A percentile compares a stretch with the other conserved stretches of the same genome.
phyloP scores from a whole-genome alignment of 1,140 invertebrate species.

The Trachymyrmex septentrionalis region DNA sequence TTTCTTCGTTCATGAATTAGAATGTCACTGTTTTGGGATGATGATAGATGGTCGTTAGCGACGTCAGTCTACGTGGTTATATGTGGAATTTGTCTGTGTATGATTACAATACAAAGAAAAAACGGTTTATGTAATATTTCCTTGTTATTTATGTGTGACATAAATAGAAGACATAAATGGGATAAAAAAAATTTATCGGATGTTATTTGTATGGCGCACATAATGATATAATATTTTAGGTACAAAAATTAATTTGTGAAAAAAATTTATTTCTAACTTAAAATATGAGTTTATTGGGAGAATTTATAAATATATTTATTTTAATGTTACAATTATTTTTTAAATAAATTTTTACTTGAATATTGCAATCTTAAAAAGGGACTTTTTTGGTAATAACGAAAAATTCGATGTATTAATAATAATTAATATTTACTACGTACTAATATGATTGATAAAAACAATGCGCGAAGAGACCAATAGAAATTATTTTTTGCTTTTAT shows the following conservation, averaged over 20 bases:
- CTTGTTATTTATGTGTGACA: neutral
- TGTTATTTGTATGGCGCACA: neutral
- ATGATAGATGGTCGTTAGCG: slow-evolving; percentile 68
- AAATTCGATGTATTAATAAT: neutral
- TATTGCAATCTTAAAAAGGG: neutral
- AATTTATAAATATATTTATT: neutral
- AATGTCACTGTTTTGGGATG: slow-evolving; percentile 31
- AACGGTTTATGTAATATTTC: neutral
- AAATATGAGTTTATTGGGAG: neutral
- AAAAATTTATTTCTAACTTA: neutral
- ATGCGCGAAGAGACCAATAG: neutral
- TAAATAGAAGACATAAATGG: neutral
- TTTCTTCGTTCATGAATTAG: slow-evolving; percentile 43
- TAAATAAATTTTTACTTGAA: neutral
- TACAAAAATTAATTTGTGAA: no score
- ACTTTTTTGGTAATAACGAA: neutral
- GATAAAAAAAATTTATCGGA: neutral
- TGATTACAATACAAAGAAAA: slow-evolving; percentile 1
- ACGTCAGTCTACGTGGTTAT: slow-evolving; percentile 34
- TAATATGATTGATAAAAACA: neutral
- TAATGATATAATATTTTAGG: neutral
- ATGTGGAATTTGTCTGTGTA: neutral
- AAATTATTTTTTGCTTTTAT: neutral
- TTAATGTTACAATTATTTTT: neutral
- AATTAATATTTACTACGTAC: neutral